Conservation (phyloP, 2,797 vertebrate species). For the Epinephelus malabaricus region DNA sequence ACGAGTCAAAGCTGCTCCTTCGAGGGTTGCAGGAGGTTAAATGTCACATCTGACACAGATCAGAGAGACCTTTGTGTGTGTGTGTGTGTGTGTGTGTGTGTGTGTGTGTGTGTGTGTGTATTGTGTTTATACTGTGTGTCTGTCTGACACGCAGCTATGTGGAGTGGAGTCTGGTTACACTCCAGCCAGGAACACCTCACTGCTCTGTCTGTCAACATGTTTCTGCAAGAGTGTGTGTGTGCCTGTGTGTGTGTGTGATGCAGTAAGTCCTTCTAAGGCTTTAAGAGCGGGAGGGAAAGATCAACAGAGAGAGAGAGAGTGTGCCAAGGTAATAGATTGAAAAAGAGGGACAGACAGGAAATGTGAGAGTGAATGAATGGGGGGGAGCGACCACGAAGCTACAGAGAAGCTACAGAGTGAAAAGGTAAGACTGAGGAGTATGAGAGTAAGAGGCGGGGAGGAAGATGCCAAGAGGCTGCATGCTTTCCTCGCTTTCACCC, state of each 20-base stretch:
- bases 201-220: slow-evolving; percentile 56
- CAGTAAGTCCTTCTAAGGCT: slow-evolving; percentile 74
- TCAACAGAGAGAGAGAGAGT: background rate
- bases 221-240: slow-evolving; percentile 11
- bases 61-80: slow-evolving; percentile 7
- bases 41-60: slow-evolving; percentile 42
- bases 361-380: slow-evolving; percentile 31
- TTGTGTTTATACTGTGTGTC: slow-evolving; percentile 30
- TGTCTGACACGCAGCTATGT: slow-evolving; percentile 59
- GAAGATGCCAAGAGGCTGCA: slow-evolving; percentile 36
- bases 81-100: slow-evolving; percentile 30
- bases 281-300: slow-evolving; percentile 4
- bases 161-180: slow-evolving; percentile 67
- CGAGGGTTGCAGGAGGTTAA: slow-evolving; percentile 35
- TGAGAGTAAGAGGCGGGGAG: slow-evolving; percentile 18
- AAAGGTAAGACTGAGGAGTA: slow-evolving; percentile 20
- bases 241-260: slow-evolving; percentile 22
- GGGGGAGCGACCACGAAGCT: background rate
- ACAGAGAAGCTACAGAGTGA: background rate
- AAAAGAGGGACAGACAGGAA: slow-evolving; percentile 24
- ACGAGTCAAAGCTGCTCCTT: slow-evolving; percentile 18
- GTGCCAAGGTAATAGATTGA: slow-evolving; percentile 12
- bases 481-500: slow-evolving; percentile 55
- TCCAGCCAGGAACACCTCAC: slow-evolving; percentile 66
- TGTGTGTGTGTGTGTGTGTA: slow-evolving; percentile 20